Conservation (phyloP, 2,888 invertebrate genomes). For the Eledona agricola region DNA sequence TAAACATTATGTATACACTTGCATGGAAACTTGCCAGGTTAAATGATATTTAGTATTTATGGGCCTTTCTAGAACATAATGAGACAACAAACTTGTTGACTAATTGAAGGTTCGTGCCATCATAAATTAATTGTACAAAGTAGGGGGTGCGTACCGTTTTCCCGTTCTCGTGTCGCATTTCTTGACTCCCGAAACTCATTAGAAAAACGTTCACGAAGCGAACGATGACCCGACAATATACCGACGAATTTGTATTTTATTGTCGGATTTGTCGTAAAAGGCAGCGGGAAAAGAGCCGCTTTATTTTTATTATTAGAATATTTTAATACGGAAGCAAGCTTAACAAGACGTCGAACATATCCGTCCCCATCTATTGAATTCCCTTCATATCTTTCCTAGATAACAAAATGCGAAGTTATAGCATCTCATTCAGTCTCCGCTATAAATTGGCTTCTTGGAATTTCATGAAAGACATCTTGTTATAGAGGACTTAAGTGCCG, state of each 20-base stretch:
- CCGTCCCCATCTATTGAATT: conserved; percentile 24
- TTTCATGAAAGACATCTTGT: conserved; percentile 31
- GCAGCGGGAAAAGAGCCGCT: background rate
- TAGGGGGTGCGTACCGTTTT: conserved; percentile 22
- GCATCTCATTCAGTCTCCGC: conserved; percentile 17
- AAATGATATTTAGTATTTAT: conserved; percentile 38
- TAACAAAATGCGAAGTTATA: conserved; percentile 25
- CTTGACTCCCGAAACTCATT: conserved; percentile 3
- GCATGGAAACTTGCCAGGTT: conserved; percentile 31
- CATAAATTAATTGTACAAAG: conserved; percentile 28
- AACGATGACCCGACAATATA: conserved; percentile 9
- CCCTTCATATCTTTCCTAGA: conserved; percentile 16
- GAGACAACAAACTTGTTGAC: conserved; percentile 32
- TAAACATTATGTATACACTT: conserved; percentile 31
- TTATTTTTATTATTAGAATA: conserved; percentile 7
- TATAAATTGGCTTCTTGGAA: conserved; percentile 34
- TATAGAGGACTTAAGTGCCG: conserved; percentile 28
- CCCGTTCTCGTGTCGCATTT: conserved; percentile 14
- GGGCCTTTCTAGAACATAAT: conserved; percentile 28
- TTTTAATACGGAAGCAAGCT: conserved; percentile 14
- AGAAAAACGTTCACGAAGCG: conserved; percentile 4
- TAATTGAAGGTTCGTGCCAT: conserved; percentile 36
- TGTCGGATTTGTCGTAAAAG: background rate
- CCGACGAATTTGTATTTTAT: conserved; percentile 1
- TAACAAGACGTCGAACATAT: conserved; percentile 9